Percentiles rank a stretch among this genome's conserved stretches.
phyloP scores from a whole-genome alignment of 2,797 vertebrate genomes.

The Carduelis carduelis region DNA sequence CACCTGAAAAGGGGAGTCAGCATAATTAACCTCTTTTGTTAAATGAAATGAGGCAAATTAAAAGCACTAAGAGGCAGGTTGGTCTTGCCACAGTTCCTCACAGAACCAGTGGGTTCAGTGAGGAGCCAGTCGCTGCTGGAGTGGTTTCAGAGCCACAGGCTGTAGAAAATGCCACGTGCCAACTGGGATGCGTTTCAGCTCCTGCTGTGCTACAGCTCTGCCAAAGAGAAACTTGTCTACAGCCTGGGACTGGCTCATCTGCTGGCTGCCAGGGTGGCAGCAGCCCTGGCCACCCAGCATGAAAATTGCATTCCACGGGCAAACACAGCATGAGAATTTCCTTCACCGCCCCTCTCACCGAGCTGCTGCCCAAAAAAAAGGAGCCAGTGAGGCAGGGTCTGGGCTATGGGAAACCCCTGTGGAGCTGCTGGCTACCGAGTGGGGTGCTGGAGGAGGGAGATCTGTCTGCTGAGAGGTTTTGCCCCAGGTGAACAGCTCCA shows the following conservation, averaged over 20 bases:
- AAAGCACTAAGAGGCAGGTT: background rate
- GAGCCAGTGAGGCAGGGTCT: fast-evolving
- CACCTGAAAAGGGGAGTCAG: background rate
- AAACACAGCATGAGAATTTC: background rate
- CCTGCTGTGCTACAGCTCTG: background rate
- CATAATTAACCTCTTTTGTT: background rate
- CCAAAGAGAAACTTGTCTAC: background rate
- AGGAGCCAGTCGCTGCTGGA: background rate
- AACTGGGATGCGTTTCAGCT: background rate
- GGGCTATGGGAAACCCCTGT: background rate
- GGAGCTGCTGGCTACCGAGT: background rate
- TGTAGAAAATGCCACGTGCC: background rate
- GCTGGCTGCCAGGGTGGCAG: background rate
- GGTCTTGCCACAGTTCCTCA: background rate
- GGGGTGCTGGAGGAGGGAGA: background rate
- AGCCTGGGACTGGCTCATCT: fast-evolving
- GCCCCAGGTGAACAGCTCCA: background rate
- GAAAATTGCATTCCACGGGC: fast-evolving
- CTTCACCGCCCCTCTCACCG: background rate
- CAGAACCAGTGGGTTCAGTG: background rate
- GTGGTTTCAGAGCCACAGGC: background rate
- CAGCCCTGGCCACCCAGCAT: background rate
- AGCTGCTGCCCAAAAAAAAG: background rate
- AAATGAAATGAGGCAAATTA: background rate
- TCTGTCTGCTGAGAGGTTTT: background rate